Evolutionary conservation across 2,797 vertebrate species (phyloP), one percentile per base, ranked within the genome.

Genomic region (Pipistrellus kuhlii): DNA sequence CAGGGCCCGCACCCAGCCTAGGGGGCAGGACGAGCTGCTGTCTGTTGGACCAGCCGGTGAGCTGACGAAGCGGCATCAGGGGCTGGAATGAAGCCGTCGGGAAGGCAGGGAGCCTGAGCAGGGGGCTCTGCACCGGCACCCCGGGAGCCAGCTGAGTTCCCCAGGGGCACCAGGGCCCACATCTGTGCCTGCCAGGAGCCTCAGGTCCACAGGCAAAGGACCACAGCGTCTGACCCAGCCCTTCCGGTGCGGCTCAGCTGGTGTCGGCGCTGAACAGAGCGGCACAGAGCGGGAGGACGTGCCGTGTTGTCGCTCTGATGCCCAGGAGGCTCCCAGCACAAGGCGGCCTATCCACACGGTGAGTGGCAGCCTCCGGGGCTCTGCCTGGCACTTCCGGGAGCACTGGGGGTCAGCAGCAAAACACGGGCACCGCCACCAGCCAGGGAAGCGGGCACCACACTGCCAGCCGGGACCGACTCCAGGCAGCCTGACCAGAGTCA

Each of bases 401-500:
- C 91, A 44, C 90, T 44, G 53, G 48, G 48, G 96, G 95, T 95
- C 90, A 89, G 88, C 18, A 68, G 96, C 76, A 75, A 96, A 96
- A 75, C 12, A 0, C 48, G 66, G 91, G 92, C 88, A 78, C 32
- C 44, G 66, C 53, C 44, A 6, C 68, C 77, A 57, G 94, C 97
- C 93, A 93, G 41, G 73, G 38, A 92, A 85, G 72, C 75, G 96
- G 96, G 96, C 97, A 95, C 81, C 69, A 66, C 92, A 97, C 94
- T 97, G 94, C 92, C 3, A 0, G 80, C 95, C 72, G 91, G 96
- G 90, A 89, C 14, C 4, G 44, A 78, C 90, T 96, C 95, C 95
- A 96, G 90, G 76, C 90, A 87, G 81, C 80, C 97, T 35, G 85
- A 84, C 80, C 72, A 48, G 95, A 93, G 94, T 96, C 94, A 92